phyloP scores from a whole-genome alignment of 2,888 invertebrate genomes.

The Diaprepes abbreviatus region DNA sequence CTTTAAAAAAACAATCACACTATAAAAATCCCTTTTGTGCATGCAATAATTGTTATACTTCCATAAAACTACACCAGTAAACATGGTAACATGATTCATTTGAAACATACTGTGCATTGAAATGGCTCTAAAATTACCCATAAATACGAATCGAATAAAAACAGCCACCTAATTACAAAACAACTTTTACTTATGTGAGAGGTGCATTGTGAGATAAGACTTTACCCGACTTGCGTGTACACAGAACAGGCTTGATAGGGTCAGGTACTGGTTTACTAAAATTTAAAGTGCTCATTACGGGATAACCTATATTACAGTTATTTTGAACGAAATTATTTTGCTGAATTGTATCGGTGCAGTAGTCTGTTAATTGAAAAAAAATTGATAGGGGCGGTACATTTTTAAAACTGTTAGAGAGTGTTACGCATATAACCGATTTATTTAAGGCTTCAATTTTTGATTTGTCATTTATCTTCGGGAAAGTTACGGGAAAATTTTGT shows the following conservation, averaged over 20 bases:
- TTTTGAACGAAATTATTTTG: too few relatives aligned
- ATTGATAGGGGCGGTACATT: too few relatives aligned
- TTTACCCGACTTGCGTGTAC: not conserved
- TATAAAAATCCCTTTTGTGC: not conserved
- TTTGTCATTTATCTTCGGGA: too few relatives aligned
- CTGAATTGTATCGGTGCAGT: too few relatives aligned
- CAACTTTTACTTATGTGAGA: constrained; percentile 35
- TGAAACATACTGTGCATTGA: constrained; percentile 23
- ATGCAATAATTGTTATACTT: constrained; percentile 7
- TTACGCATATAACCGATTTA: too few relatives aligned
- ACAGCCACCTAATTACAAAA: constrained; percentile 28
- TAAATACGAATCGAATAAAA: constrained; percentile 14
- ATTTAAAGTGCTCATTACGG: too few relatives aligned
- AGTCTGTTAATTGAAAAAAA: too few relatives aligned
- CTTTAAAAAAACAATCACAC: not conserved
- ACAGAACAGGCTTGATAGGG: not conserved
- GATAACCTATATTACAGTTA: too few relatives aligned
- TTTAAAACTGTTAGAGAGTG: too few relatives aligned
- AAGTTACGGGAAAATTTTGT: too few relatives aligned
- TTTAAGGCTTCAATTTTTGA: too few relatives aligned
- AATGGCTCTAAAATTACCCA: constrained; percentile 28
- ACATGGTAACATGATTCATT: constrained; percentile 23
- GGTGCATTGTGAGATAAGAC: constrained; percentile 17
- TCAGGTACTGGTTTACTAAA: too few relatives aligned
- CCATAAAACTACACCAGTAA: constrained; percentile 9